phyloP scores from a whole-genome alignment of 2,888 invertebrate genomes.

The Zaprionus bogoriensis region DNA sequence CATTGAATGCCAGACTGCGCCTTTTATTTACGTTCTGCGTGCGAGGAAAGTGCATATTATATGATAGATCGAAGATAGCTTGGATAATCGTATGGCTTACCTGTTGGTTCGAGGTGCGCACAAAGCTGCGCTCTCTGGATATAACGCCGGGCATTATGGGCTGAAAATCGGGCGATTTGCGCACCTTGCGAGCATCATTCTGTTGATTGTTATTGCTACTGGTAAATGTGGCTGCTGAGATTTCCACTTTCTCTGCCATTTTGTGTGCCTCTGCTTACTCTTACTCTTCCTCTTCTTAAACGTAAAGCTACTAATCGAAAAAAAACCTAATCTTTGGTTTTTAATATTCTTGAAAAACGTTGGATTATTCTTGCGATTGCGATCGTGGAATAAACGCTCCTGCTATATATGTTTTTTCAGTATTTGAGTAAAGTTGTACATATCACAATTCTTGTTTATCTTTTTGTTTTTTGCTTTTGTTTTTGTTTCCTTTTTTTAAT shows the following conservation, averaged over 20 bases:
- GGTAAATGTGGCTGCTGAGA: slow-evolving; percentile 61
- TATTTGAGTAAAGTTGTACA: slow-evolving; percentile 79
- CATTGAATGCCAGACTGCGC: slow-evolving; percentile 88
- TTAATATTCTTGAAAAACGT: slow-evolving; percentile 20
- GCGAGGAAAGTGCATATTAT: not conserved
- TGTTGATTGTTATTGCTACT: slow-evolving; percentile 62
- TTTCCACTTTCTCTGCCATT: slow-evolving; percentile 82
- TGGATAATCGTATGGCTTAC: slow-evolving; percentile 57
- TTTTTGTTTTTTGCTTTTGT: slow-evolving; percentile 1
- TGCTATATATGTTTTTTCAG: slow-evolving; percentile 60
- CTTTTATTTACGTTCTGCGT: slow-evolving; percentile 86
- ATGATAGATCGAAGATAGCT: not conserved
- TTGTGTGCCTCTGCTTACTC: slow-evolving; percentile 16
- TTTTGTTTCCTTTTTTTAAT: slow-evolving; percentile 41
- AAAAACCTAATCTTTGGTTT: slow-evolving; percentile 69
- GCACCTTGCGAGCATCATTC: slow-evolving; percentile 77
- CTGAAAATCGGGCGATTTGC: slow-evolving; percentile 82
- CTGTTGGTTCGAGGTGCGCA: slow-evolving; percentile 85
- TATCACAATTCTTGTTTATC: slow-evolving; percentile 67
- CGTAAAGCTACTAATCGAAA: slow-evolving; percentile 53
- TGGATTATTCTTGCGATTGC: slow-evolving; percentile 24
- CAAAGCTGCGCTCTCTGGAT: slow-evolving; percentile 88
- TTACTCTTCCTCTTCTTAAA: slow-evolving; percentile 26
- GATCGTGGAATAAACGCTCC: slow-evolving; percentile 51
- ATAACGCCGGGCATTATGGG: slow-evolving; percentile 83